phyloP scores from a whole-genome alignment of 2,888 invertebrate species.

The Amphiduros pacificus region DNA sequence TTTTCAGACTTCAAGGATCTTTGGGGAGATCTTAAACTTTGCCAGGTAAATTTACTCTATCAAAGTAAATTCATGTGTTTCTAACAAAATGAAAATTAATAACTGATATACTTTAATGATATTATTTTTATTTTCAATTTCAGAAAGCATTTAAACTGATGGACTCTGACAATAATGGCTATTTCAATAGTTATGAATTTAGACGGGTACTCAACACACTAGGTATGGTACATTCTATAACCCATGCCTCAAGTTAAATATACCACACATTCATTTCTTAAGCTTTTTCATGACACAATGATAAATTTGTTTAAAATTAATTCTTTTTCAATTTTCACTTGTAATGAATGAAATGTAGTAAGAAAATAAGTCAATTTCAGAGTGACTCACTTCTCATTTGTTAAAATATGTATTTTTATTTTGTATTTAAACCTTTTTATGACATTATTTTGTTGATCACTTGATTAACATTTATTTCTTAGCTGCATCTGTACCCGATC shows the following conservation, averaged over 20 bases:
- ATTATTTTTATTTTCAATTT: not conserved
- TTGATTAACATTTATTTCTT: not conserved
- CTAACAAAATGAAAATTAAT: not conserved
- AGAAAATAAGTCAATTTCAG: too few species aligned
- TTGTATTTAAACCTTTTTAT: too few species aligned
- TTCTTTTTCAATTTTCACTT: too few species aligned
- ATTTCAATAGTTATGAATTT: slow-evolving; percentile 34
- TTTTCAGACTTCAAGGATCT: slow-evolving; percentile 3
- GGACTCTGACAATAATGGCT: slow-evolving; percentile 28
- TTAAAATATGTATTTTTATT: too few species aligned
- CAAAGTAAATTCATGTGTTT: not conserved
- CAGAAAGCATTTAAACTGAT: slow-evolving; percentile 18
- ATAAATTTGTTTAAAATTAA: too few species aligned
- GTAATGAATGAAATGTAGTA: too few species aligned
- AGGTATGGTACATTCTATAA: too few species aligned
- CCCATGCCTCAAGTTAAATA: too few species aligned
- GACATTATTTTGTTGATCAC: not conserved
- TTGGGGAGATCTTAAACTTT: slow-evolving; percentile 1
- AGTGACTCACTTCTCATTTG: too few species aligned
- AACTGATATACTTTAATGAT: not conserved
- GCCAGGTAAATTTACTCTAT: slow-evolving; percentile 4
- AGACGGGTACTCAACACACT: slow-evolving; percentile 22
- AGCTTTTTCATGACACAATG: too few species aligned
- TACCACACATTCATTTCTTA: too few species aligned
- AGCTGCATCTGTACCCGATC: not conserved